Percentiles rank a stretch among this genome's conserved stretches.
Evolutionary conservation across 2,888 invertebrate species (phyloP).

Genomic region (Craniophora ligustri): DNA sequence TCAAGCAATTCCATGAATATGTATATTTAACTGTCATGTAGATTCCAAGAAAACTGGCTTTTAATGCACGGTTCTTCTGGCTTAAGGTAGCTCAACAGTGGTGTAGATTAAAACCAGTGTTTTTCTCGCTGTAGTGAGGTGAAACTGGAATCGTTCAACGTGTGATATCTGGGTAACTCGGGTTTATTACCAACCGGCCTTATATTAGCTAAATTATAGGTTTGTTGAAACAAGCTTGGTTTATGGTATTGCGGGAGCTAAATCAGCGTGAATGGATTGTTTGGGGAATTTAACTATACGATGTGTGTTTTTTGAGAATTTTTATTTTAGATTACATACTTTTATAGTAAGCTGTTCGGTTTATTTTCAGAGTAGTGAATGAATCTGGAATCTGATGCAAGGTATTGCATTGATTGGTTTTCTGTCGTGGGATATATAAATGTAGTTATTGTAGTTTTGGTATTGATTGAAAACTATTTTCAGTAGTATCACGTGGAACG

Average conservation of each 20-base stretch:
- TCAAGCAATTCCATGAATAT: constrained; percentile 2
- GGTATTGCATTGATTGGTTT: no score
- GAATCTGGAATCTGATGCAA: constrained; percentile 15
- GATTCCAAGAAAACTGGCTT: constrained; percentile 8
- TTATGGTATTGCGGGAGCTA: constrained; percentile 31
- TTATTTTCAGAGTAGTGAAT: constrained; percentile 41
- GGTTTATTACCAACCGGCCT: constrained; percentile 28
- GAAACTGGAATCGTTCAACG: constrained; percentile 37
- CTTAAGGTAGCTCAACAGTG: constrained; percentile 12
- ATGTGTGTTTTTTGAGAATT: constrained; percentile 15
- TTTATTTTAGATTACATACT: constrained; percentile 21
- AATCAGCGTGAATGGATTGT: constrained; percentile 37
- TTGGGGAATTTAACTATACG: constrained; percentile 32
- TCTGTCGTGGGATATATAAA: no score
- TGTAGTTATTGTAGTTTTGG: no score
- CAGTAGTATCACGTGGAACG: constrained; percentile 4
- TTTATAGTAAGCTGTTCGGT: constrained; percentile 10
- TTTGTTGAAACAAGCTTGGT: constrained; percentile 27
- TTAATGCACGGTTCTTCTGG: constrained; percentile 4
- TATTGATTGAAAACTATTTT: not conserved
- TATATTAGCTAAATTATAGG: constrained; percentile 31
- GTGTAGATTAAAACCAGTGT: constrained; percentile 29
- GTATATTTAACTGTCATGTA: not conserved
- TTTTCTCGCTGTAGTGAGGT: constrained; percentile 16
- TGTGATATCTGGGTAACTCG: constrained; percentile 26